Base-by-base conservation (phyloP, 2,797 vertebrate genomes). In the Typhlichthys eigenmanni region DNA sequence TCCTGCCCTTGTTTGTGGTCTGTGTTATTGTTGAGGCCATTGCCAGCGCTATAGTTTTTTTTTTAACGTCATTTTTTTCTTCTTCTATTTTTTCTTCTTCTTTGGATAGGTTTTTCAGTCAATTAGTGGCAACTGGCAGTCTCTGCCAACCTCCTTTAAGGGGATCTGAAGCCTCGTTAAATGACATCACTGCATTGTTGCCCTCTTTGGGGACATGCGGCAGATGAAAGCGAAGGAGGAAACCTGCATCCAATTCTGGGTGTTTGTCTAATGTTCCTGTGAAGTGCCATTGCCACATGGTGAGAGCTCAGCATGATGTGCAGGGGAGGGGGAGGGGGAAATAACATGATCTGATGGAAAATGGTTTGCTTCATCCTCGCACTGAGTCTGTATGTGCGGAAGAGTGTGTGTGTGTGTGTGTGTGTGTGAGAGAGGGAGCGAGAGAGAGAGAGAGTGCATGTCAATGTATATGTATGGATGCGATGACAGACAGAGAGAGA, bases 121-220 rank as follows among this genome's bases (percentile, higher is more conserved):
- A 88, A 89, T 90, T 90, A 87, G 78, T 78, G 88, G 83, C 86
- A 79, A 89, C 82, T 85, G 84, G 86, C 78, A 79, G 79, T 79
- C 81, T 61, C 72, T 81, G 81, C 85, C 86, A 74, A 84, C 79
- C 66, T 86, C 74, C 81, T 84, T 77, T 70, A 81, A 81, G 78
- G 72, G 80, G 84, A 85, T 88, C 83, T 84, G 85, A 89, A 85
- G 73, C 79, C 74, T 80, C 53, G 68, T 85, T 87, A 85, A 87
- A 90, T 91, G 88, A 91, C 89, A 90, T 92, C 91, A 92, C 75
- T 77, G 68, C 88, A 87, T 85, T 87, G 86, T 84, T 89, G 75
- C 76, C 82, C 81, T 86, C 85, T 86, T 87, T 79, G 76, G 87
- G 85, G 86, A 89, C 88, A 85, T 62, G 85, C 79, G 85, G 75